These are phyloP conservation scores for Archilochus colubris DNA, from an alignment of 2,113 vertebrate genomes.

Conservation along the genomic window DNA sequence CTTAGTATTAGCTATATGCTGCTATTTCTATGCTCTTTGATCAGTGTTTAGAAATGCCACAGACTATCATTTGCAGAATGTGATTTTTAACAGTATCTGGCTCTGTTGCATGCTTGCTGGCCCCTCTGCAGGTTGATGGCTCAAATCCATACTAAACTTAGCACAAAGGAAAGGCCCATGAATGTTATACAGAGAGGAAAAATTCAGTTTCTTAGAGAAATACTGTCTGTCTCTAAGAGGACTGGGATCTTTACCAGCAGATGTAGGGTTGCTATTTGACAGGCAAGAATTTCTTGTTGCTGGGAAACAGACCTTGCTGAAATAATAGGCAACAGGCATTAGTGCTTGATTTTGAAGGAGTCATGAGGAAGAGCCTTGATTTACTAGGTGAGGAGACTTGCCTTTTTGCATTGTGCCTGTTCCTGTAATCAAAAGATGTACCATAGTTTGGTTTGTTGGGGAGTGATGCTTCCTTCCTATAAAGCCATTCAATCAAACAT, in stretches of 20 bases:
- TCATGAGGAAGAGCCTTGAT: background rate
- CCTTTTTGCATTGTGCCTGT: background rate
- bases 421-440: background rate
- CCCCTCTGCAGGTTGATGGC: background rate
- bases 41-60: background rate
- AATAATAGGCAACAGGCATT: background rate
- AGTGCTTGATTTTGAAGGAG: background rate
- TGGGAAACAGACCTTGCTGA: background rate
- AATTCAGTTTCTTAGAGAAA: background rate
- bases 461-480: background rate
- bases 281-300: background rate
- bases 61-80: background rate
- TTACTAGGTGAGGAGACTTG: background rate
- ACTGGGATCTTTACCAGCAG: background rate
- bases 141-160: background rate
- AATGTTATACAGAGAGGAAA: background rate
- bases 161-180: background rate
- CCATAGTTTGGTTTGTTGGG: background rate
- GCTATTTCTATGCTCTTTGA: background rate
- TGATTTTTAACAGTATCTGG: background rate
- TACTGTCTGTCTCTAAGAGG: background rate
- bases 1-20: too few relatives aligned
- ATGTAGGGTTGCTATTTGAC: background rate
- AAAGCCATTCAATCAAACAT: background rate
- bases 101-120: background rate